Evolutionary conservation across 2,113 vertebrate genomes (phyloP).

Genomic region (Atlantisia rogersi): DNA sequence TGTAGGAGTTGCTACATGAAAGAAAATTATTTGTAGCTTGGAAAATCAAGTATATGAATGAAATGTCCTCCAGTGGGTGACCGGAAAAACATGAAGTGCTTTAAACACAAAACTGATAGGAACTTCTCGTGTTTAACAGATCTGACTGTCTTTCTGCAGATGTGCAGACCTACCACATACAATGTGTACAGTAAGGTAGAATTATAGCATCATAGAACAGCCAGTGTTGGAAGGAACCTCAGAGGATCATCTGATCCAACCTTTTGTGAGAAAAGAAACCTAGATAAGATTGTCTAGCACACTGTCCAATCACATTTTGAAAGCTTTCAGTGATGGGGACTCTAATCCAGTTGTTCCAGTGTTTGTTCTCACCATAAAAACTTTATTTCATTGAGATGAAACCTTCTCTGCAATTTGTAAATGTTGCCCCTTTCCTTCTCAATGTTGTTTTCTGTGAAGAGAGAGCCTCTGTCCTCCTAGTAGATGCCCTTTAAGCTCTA

Average conservation of each 20-base stretch:
- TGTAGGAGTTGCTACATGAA: not conserved
- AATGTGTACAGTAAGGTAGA: not conserved
- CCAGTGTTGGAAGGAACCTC: not conserved
- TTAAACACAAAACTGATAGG: not conserved
- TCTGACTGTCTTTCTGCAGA: not conserved
- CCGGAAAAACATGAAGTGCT: not conserved
- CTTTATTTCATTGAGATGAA: not conserved
- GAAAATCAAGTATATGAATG: not conserved
- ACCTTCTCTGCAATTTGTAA: not conserved
- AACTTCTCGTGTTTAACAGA: not conserved
- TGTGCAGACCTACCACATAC: not conserved
- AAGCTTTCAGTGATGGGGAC: not conserved
- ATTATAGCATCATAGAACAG: not conserved
- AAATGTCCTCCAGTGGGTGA: not conserved
- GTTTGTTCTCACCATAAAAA: not conserved
- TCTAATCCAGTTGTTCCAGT: not conserved
- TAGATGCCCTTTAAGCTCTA: not conserved
- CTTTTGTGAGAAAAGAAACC: not conserved
- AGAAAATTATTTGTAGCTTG: not conserved
- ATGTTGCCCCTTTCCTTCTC: not conserved
- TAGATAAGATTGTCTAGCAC: not conserved
- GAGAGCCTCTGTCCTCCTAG: not conserved
- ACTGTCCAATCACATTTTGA: not conserved
- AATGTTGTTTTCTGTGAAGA: not conserved
- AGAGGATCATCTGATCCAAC: not conserved